Conservation (phyloP, 2,113 vertebrate species). For the Cyrtonyx montezumae region DNA sequence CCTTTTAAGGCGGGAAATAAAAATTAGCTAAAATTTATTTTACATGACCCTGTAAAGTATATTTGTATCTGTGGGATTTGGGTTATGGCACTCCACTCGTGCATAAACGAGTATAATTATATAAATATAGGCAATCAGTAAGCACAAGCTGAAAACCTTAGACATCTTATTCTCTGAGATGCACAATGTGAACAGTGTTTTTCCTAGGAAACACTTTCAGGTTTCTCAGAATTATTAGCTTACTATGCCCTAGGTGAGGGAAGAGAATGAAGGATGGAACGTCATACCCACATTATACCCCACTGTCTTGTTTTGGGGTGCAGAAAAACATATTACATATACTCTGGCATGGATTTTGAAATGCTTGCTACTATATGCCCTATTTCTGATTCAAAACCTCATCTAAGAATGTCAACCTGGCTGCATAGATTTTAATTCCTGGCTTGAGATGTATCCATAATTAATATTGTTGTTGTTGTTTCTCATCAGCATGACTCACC, state of each 20-base stretch:
- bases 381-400: neutral
- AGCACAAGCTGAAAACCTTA: neutral
- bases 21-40: neutral
- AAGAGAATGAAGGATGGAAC: neutral
- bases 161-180: neutral
- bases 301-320: neutral
- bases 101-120: too few relatives aligned
- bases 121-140: neutral
- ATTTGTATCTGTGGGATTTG: neutral
- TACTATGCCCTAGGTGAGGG: neutral
- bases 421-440: neutral
- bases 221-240: neutral
- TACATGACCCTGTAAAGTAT: neutral
- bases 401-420: neutral
- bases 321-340: neutral
- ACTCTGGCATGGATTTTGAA: neutral
- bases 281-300: neutral
- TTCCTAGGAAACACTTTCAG: neutral
- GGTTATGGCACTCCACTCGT: neutral
- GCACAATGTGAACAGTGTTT: neutral
- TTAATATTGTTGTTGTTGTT: conserved; percentile 35
- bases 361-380: neutral
- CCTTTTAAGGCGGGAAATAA: neutral
- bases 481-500: conserved; percentile 40
- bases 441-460: neutral